Conservation (phyloP, 2,888 invertebrate species). For the Tubulanus polymorphus region DNA sequence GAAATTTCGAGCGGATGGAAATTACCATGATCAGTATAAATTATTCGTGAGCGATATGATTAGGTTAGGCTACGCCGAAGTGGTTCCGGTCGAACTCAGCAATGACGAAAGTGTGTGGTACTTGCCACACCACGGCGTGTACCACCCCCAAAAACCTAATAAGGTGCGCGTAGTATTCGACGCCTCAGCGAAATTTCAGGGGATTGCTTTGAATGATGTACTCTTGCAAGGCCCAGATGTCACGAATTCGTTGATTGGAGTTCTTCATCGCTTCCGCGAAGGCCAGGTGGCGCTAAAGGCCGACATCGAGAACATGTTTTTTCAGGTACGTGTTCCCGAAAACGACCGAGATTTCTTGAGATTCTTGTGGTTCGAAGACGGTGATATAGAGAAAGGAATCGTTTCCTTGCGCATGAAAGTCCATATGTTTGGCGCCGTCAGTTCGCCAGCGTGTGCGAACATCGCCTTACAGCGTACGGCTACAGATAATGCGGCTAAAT, state of each 20-base stretch:
- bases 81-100: neutral
- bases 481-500: neutral
- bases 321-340: neutral
- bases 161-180: conserved; percentile 15
- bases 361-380: neutral
- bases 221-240: neutral
- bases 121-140: conserved; percentile 4
- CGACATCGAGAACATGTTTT: neutral
- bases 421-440: conserved; percentile 3
- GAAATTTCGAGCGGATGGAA: neutral
- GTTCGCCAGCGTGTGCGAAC: conserved; percentile 6
- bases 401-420: conserved; percentile 5
- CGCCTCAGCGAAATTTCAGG: conserved; percentile 8
- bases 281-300: conserved; percentile 4
- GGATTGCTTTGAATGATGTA: neutral
- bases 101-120: conserved; percentile 3
- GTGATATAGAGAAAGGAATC: neutral
- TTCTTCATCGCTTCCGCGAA: neutral
- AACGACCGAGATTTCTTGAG: neutral
- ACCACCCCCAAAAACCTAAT: neutral
- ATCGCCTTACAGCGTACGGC: neutral
- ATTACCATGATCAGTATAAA: neutral
- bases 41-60: conserved; percentile 4
- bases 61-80: conserved; percentile 1
- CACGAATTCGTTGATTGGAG: neutral